Evolutionary conservation across 2,113 vertebrate species (phyloP).

Genomic region (Megaptera novaeangliae): DNA sequence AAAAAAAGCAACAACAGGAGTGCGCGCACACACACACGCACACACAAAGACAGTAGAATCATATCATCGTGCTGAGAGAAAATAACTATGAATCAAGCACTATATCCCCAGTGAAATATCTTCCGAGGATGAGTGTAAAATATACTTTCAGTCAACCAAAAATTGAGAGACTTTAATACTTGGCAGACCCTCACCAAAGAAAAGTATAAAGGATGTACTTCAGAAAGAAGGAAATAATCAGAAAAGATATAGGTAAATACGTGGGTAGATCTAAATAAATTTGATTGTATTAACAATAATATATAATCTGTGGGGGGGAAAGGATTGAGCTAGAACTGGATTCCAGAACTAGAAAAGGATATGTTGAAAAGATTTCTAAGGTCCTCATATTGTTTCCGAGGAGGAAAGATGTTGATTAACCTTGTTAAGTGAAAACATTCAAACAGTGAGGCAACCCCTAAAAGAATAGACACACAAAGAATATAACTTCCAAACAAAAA

Average conservation of each 20-base stretch:
- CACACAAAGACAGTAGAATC: neutral
- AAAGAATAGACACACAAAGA: neutral
- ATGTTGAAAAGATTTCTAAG: neutral
- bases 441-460: neutral
- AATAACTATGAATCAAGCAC: neutral
- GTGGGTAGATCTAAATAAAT: neutral
- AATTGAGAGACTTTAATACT: neutral
- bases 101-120: neutral
- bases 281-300: neutral
- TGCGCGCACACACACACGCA: too few relatives aligned
- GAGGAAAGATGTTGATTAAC: neutral
- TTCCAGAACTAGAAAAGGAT: neutral
- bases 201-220: neutral
- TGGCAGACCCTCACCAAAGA: neutral
- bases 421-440: neutral
- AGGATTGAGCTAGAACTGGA: neutral
- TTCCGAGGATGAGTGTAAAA: neutral
- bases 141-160: neutral
- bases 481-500: neutral
- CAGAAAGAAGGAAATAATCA: neutral
- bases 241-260: neutral
- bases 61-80: neutral
- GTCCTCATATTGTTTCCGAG: neutral
- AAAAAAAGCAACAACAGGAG: neutral
- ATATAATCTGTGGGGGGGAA: neutral